phyloP scores from a whole-genome alignment of 1,140 invertebrate species.

The Drosophila navojoa region DNA sequence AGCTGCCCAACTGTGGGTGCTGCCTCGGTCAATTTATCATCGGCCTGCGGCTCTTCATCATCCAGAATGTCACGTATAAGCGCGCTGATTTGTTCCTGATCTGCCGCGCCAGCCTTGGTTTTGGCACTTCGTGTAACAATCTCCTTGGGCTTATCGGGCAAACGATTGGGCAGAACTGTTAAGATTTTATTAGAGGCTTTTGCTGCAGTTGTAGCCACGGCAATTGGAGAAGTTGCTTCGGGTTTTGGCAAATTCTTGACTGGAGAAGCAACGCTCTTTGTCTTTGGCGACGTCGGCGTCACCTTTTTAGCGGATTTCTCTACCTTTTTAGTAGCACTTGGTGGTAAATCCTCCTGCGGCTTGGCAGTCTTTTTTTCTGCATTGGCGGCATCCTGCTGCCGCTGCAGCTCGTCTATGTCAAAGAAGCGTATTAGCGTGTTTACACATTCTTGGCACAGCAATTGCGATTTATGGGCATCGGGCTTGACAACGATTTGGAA shows the following conservation, averaged over 20 bases:
- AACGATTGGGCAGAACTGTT: constrained; percentile 2
- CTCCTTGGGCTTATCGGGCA: neutral
- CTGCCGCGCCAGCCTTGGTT: neutral
- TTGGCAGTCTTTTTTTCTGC: neutral
- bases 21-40: constrained; percentile 18
- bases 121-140: neutral
- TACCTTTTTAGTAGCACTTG: neutral
- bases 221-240: neutral
- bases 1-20: constrained; percentile 2
- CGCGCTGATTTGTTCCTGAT: constrained; percentile 58
- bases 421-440: constrained; percentile 63
- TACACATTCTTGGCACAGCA: constrained; percentile 63
- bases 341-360: neutral
- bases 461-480: constrained; percentile 33
- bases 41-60: constrained; percentile 36
- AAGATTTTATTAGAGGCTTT: neutral
- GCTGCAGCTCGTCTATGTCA: constrained; percentile 70
- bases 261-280: neutral
- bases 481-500: constrained; percentile 53
- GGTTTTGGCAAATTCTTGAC: no score
- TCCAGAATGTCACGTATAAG: constrained; percentile 57
- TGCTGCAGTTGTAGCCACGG: neutral
- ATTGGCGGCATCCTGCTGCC: constrained; percentile 40
- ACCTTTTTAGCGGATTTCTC: neutral
- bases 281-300: neutral